These are phyloP conservation scores for Synchiropus splendidus DNA, from an alignment of 2,113 vertebrate species.

Conservation along the genomic window DNA sequence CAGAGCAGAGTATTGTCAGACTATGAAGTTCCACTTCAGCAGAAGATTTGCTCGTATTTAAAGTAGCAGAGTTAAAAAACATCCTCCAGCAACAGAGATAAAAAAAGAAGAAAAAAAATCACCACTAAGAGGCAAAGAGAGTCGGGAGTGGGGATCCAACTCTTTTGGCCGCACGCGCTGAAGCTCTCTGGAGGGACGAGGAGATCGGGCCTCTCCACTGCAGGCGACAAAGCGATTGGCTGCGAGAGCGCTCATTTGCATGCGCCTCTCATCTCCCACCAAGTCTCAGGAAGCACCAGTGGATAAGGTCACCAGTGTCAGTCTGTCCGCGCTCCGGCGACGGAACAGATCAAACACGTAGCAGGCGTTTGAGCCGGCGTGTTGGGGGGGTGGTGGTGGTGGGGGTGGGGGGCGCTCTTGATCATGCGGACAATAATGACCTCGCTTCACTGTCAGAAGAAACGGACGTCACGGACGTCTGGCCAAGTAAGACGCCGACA, in stretches of 20 bases:
- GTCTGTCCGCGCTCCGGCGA: constrained; percentile 29
- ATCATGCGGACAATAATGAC: constrained; percentile 18
- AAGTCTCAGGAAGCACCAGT: constrained; percentile 36
- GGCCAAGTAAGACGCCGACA: too few relatives aligned
- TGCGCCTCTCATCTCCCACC: constrained; percentile 37
- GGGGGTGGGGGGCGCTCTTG: constrained; percentile 3
- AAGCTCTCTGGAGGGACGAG: too few relatives aligned
- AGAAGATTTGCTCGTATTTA: too few relatives aligned
- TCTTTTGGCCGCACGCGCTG: constrained; percentile 14
- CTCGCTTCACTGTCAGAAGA: constrained; percentile 12
- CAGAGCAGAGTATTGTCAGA: too few relatives aligned
- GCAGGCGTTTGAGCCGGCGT: constrained; percentile 6
- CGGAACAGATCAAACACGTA: constrained; percentile 36
- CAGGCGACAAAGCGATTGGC: constrained; percentile 31
- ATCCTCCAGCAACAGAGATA: too few relatives aligned
- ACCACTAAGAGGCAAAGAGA: neutral
- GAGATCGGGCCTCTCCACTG: constrained; percentile 7
- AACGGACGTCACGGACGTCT: too few relatives aligned
- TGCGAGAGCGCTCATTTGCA: constrained; percentile 46
- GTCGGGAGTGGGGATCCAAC: neutral
- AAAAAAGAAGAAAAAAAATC: neutral
- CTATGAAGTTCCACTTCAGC: too few relatives aligned
- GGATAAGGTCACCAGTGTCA: constrained; percentile 54
- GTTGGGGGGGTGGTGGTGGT: neutral
- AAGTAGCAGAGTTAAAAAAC: too few relatives aligned